phyloP scores from a whole-genome alignment of 2,113 vertebrate genomes.

The Mugil cephalus region DNA sequence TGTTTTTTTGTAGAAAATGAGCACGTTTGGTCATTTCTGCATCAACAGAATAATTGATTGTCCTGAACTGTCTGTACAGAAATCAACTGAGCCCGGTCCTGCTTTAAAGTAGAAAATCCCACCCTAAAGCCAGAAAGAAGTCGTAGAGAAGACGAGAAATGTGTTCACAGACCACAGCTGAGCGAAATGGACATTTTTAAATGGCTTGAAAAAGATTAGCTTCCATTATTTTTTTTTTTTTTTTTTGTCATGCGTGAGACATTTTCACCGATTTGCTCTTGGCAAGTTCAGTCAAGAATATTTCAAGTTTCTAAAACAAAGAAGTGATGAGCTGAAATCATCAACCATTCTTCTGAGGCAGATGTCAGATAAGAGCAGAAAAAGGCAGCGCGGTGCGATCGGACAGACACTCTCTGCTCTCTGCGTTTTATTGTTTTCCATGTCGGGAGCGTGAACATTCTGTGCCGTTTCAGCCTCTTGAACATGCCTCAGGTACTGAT shows the following conservation, averaged over 20 bases:
- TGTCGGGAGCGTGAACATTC: conserved; percentile 50
- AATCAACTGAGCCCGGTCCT: conserved; percentile 14
- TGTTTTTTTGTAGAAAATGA: not conserved
- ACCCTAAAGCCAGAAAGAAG: conserved; percentile 6
- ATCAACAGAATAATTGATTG: too few relatives aligned
- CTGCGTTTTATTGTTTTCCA: conserved; percentile 33
- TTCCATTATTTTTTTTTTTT: conserved; percentile 12
- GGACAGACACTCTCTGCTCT: conserved; percentile 47
- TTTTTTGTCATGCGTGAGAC: conserved; percentile 31
- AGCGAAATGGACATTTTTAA: conserved; percentile 25
- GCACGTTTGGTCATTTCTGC: conserved; percentile 5
- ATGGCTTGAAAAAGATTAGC: conserved; percentile 23
- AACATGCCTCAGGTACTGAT: conserved; percentile 54
- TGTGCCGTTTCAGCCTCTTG: conserved; percentile 25
- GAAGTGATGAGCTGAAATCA: conserved; percentile 17
- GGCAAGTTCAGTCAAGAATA: conserved; percentile 24
- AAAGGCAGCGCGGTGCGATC: conserved; percentile 77
- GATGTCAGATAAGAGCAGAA: conserved; percentile 51
- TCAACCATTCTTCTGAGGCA: conserved; percentile 26
- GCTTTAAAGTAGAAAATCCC: conserved; percentile 16
- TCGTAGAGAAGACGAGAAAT: not conserved
- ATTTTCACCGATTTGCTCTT: conserved; percentile 33
- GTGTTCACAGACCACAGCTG: conserved; percentile 51
- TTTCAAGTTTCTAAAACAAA: conserved; percentile 34
- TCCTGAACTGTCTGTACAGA: conserved; percentile 22